A percentile compares a stretch with the other conserved stretches of the same genome.
These are phyloP conservation scores for Cryptophagus acutangulus DNA, from an alignment of 2,888 invertebrate species.

Conservation along the genomic window DNA sequence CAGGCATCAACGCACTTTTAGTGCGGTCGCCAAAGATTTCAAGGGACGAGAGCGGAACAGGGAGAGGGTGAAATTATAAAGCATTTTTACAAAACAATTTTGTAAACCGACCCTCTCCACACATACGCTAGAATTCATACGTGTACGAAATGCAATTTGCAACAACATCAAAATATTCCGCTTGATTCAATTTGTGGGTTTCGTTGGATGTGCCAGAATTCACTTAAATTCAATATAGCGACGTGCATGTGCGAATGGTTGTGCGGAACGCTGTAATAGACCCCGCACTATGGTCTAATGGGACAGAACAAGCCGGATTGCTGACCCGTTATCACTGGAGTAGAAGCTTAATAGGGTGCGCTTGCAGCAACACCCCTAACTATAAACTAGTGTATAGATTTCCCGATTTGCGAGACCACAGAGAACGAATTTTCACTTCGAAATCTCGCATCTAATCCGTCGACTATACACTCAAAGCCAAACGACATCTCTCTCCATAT, in stretches of 20 bases:
- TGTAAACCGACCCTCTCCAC: too few species aligned
- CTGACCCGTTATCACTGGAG: conserved; percentile 42
- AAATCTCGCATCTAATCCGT: conserved; percentile 35
- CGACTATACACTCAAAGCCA: conserved; percentile 14
- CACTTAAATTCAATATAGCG: conserved; percentile 21
- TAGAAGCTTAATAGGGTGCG: conserved; percentile 41
- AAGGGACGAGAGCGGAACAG: too few species aligned
- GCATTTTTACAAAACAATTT: too few species aligned
- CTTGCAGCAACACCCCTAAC: conserved; percentile 35
- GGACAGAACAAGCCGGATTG: conserved; percentile 42
- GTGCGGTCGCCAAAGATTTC: too few species aligned
- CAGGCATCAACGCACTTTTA: too few species aligned
- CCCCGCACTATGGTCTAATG: conserved; percentile 39
- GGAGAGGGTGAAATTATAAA: too few species aligned
- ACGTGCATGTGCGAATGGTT: conserved; percentile 4
- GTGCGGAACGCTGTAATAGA: conserved; percentile 31
- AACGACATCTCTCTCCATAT: conserved; percentile 21
- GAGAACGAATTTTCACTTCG: conserved; percentile 41
- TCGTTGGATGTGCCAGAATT: conserved; percentile 12
- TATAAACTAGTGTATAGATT: conserved; percentile 30
- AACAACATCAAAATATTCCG: conserved; percentile 20
- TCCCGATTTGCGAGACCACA: conserved; percentile 33
- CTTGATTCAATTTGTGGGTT: conserved; percentile 21
- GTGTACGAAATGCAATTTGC: too few species aligned
- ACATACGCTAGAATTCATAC: too few species aligned